These are phyloP conservation scores for Hyla sarda DNA, from an alignment of 2,113 vertebrate genomes.

Conservation along the genomic window DNA sequence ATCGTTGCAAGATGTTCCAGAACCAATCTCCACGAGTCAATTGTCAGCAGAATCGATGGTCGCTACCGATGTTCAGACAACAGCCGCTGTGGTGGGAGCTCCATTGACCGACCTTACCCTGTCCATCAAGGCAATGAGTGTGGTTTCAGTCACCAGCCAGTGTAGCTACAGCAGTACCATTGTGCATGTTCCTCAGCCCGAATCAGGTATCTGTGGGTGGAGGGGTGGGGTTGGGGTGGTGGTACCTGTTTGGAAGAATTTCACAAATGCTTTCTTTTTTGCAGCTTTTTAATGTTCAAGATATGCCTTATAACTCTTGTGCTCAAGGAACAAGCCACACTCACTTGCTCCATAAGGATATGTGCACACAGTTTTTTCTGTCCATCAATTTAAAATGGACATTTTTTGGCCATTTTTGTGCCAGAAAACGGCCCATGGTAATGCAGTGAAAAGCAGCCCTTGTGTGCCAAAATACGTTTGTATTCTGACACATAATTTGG, in stretches of 20 bases:
- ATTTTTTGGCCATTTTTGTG: too few relatives aligned
- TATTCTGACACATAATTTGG: too few relatives aligned
- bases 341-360: background rate
- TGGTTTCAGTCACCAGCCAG: conserved; percentile 82
- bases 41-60: conserved; percentile 63
- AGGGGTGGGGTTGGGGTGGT: background rate
- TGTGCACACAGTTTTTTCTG: too few relatives aligned
- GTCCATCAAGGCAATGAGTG: conserved; percentile 80
- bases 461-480: too few relatives aligned
- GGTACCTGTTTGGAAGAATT: background rate
- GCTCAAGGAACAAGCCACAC: background rate
- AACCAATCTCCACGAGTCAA: conserved; percentile 67
- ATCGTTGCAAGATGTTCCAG: conserved; percentile 64
- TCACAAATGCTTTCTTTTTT: background rate
- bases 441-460: too few relatives aligned
- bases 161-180: conserved; percentile 87
- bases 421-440: too few relatives aligned
- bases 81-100: conserved; percentile 69
- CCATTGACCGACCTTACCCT: conserved; percentile 78
- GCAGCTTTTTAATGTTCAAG: background rate
- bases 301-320: background rate
- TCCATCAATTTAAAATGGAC: too few relatives aligned
- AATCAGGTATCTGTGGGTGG: conserved; percentile 75
- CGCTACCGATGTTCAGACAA: conserved; percentile 28
- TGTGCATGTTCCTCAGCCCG: conserved; percentile 81